Evolutionary conservation across 64 coral and sea anemone genomes (phyloP).

Genomic region (Astreopora myriophthalma): DNA sequence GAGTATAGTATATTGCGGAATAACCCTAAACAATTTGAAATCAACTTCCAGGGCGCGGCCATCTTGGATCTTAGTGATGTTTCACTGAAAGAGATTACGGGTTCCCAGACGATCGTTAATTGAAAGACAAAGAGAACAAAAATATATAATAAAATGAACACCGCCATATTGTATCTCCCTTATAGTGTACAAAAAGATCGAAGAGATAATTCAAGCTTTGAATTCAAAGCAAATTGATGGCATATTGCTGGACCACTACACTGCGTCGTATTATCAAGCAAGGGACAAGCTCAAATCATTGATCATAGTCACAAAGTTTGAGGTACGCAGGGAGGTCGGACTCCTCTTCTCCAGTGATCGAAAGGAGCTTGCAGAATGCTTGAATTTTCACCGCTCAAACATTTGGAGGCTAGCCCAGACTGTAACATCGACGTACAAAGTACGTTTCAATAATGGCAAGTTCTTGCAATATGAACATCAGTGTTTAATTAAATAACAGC

Average conservation of each 20-base stretch:
- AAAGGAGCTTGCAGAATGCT: not conserved
- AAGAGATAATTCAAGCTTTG: not conserved
- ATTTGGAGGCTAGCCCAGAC: conserved; percentile 9
- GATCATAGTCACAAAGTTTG: not conserved
- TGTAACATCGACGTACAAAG: not conserved
- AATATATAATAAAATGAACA: no score
- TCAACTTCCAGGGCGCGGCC: no score
- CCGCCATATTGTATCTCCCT: no score
- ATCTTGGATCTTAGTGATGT: no score
- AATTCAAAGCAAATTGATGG: not conserved
- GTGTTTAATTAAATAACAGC: not conserved
- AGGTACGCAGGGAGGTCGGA: conserved; percentile 5
- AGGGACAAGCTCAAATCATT: conserved; percentile 4
- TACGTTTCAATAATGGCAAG: not conserved
- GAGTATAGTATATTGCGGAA: no score
- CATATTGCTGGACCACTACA: not conserved
- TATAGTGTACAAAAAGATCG: not conserved
- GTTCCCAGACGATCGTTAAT: no score
- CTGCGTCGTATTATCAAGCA: not conserved
- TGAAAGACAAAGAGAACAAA: no score
- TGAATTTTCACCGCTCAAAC: not conserved
- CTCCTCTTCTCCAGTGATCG: not conserved
- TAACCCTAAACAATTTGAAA: no score
- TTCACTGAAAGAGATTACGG: no score
- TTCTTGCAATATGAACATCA: not conserved